Evolutionary conservation across 2,113 vertebrate genomes (phyloP).

Genomic region (Prunella fulvescens): DNA sequence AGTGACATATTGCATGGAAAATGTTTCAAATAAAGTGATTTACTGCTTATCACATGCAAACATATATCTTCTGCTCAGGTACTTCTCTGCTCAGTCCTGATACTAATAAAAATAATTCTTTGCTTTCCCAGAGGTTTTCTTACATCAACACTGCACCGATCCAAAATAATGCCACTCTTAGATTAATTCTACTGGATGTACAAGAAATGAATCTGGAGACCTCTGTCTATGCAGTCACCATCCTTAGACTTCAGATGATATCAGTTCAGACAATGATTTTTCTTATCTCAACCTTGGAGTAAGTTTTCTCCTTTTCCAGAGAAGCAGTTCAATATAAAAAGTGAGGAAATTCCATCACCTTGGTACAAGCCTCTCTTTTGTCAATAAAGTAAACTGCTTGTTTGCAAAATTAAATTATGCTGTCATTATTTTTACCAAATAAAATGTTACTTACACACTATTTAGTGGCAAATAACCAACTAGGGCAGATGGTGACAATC

Average conservation of each 20-base stretch:
- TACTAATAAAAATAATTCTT: slow-evolving; percentile 39
- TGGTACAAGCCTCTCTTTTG: not conserved
- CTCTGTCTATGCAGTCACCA: not conserved
- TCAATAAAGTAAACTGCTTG: not conserved
- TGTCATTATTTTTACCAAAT: not conserved
- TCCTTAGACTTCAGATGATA: slow-evolving; percentile 17
- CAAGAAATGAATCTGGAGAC: slow-evolving; percentile 8
- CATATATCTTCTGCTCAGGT: slow-evolving; percentile 27
- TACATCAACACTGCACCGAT: not conserved
- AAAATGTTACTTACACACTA: not conserved
- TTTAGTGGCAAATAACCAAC: not conserved
- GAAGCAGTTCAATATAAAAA: not conserved
- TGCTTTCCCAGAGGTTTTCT: slow-evolving; percentile 10
- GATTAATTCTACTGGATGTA: not conserved
- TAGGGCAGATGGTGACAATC: not conserved
- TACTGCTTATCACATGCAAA: slow-evolving; percentile 45
- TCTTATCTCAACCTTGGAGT: not conserved
- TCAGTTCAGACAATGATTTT: slow-evolving; percentile 40
- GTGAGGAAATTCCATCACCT: not conserved
- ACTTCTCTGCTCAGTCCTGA: not conserved
- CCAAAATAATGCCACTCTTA: slow-evolving; percentile 10
- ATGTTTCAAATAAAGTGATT: slow-evolving; percentile 48
- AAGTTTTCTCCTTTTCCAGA: slow-evolving; percentile 12
- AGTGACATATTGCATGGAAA: slow-evolving; percentile 12
- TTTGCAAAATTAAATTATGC: not conserved